Evolutionary conservation across 2,113 vertebrate genomes (phyloP).

Genomic region (Brachypteracias leptosomus): DNA sequence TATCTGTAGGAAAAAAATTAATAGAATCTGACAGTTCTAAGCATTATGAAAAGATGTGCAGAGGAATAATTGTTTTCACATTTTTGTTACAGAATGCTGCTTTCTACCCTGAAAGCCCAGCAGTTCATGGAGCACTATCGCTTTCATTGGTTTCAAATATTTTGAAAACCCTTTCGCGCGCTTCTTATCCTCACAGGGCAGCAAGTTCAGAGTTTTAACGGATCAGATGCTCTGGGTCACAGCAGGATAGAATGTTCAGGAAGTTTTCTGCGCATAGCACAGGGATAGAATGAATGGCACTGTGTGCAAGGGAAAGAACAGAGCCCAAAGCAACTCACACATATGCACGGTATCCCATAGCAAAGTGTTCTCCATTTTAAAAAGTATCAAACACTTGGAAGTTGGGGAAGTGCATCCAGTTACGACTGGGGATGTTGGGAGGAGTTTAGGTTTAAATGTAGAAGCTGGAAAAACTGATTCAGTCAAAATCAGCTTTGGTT

Average conservation of each 20-base stretch:
- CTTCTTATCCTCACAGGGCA: neutral
- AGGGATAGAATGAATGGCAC: neutral
- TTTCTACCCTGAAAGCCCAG: neutral
- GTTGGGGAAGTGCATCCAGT: neutral
- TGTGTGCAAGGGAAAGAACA: neutral
- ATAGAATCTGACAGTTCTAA: neutral
- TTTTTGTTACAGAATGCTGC: neutral
- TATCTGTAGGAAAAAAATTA: neutral
- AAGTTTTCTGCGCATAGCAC: neutral
- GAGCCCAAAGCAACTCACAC: neutral
- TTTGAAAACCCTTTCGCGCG: slow-evolving; percentile 19
- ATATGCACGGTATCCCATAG: fast-evolving
- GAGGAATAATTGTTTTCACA: neutral
- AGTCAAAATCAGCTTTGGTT: neutral
- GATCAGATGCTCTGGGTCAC: neutral
- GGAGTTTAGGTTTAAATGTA: neutral
- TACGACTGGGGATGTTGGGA: neutral
- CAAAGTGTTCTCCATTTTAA: neutral
- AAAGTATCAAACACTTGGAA: neutral
- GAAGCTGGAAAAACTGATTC: neutral
- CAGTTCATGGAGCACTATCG: neutral
- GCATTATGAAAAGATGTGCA: neutral
- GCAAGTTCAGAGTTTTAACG: neutral
- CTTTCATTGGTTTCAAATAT: neutral
- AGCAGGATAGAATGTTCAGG: neutral